Conservation (phyloP, 2,888 invertebrate genomes). For the Lasioglossum malachurum region DNA sequence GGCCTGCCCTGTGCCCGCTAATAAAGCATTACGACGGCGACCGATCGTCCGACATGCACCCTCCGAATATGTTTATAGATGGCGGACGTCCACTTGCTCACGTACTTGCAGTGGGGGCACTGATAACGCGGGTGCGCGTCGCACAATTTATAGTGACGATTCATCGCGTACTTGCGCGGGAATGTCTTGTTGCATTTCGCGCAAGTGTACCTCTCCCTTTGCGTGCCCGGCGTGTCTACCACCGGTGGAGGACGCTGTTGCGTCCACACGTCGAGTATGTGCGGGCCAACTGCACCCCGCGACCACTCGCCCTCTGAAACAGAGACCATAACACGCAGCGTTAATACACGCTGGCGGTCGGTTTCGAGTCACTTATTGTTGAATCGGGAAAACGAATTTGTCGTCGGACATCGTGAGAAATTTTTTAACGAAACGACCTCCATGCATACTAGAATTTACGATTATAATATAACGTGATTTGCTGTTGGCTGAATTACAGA, state of each 20-base stretch:
- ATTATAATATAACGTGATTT: not conserved
- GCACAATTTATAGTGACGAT: conserved; percentile 83
- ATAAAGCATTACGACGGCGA: conserved; percentile 77
- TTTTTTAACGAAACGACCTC: not conserved
- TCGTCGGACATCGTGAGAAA: not conserved
- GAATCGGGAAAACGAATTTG: not conserved
- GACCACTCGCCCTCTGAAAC: not conserved
- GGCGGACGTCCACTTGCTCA: conserved; percentile 81
- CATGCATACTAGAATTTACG: not conserved
- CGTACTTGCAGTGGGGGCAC: conserved; percentile 81
- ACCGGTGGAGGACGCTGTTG: not conserved
- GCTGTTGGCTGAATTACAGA: not conserved
- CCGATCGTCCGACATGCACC: conserved; percentile 76
- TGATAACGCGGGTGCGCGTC: conserved; percentile 80
- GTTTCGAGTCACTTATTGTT: not conserved
- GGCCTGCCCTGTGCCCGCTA: conserved; percentile 40
- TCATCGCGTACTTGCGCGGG: conserved; percentile 81
- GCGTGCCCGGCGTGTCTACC: not conserved
- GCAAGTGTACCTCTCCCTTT: conserved; percentile 70
- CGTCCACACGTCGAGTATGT: not conserved
- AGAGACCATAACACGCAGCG: not conserved
- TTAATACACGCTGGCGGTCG: not conserved
- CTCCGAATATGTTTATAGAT: conserved; percentile 81
- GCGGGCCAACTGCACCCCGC: not conserved
- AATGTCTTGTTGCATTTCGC: conserved; percentile 80